Percentiles rank a stretch among this genome's conserved stretches.
These are phyloP conservation scores for Ctenicera cuprea DNA, from an alignment of 2,888 invertebrate genomes.

Conservation along the genomic window DNA sequence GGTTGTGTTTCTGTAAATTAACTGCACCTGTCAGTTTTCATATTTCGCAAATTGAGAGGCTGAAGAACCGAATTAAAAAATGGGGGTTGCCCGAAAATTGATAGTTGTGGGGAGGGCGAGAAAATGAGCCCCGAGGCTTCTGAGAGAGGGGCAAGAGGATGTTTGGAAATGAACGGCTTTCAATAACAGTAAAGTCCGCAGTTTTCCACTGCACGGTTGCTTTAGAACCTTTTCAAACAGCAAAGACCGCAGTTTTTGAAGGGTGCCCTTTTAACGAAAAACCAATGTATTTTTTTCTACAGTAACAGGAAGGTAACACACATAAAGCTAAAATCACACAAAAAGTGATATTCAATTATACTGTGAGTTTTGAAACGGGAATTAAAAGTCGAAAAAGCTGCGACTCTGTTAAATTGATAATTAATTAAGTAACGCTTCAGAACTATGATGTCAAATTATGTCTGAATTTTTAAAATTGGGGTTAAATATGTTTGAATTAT, in stretches of 20 bases:
- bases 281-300: background rate
- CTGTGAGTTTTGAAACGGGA: no score
- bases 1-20: constrained; percentile 19
- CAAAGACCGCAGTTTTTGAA: constrained; percentile 11
- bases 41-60: background rate
- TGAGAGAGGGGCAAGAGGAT: background rate
- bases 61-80: constrained; percentile 6
- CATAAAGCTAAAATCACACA: no score
- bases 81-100: background rate
- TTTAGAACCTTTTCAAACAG: constrained; percentile 11
- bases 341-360: no score
- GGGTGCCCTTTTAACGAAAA: constrained; percentile 10
- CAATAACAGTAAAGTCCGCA: constrained; percentile 24
- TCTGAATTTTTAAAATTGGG: no score
- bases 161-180: constrained; percentile 15
- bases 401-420: no score
- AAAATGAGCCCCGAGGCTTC: constrained; percentile 1
- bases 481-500: no score
- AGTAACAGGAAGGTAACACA: background rate
- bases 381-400: no score
- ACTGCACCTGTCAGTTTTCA: constrained; percentile 18
- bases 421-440: no score
- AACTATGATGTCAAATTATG: no score
- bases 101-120: background rate
- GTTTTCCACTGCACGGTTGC: constrained; percentile 2